Conservation (phyloP, 2,113 vertebrate species). For the Anoplopoma fimbria region DNA sequence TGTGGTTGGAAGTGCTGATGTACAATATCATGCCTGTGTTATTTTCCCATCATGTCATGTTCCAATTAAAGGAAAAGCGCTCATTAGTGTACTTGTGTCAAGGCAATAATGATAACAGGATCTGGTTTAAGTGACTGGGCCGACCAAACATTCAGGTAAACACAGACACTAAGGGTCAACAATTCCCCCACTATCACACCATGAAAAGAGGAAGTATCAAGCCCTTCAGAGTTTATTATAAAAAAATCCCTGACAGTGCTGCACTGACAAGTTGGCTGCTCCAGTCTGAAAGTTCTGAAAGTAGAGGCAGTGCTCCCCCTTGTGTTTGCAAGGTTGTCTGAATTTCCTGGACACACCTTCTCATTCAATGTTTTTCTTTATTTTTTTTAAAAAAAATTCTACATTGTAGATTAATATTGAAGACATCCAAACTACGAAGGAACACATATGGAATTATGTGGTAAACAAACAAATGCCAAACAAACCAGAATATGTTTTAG, state of each 20-base stretch:
- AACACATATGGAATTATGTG: too few species aligned
- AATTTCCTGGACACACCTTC: too few species aligned
- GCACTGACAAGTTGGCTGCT: too few species aligned
- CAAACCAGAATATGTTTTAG: too few species aligned
- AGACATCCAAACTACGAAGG: too few species aligned
- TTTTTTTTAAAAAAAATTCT: too few species aligned
- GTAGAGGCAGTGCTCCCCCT: conserved; percentile 37
- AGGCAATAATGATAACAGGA: conserved; percentile 41
- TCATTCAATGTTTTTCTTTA: too few species aligned
- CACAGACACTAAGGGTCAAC: conserved; percentile 13
- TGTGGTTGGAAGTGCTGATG: conserved; percentile 29
- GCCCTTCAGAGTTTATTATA: not conserved
- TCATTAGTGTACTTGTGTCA: conserved; percentile 61
- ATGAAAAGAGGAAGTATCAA: conserved; percentile 11
- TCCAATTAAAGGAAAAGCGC: conserved; percentile 50
- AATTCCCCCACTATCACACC: not conserved
- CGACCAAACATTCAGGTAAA: conserved; percentile 34
- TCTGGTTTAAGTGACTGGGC: conserved; percentile 30
- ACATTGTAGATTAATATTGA: too few species aligned
- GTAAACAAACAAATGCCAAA: too few species aligned
- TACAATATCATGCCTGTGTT: conserved; percentile 33
- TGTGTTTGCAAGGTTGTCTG: conserved; percentile 12
- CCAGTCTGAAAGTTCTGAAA: not conserved
- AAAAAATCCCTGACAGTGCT: not conserved
- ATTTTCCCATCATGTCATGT: conserved; percentile 63